Evolutionary conservation across 1,140 invertebrate species (phyloP), one percentile per base, ranked within the genome.

Genomic region (Hypothenemus hampei): DNA sequence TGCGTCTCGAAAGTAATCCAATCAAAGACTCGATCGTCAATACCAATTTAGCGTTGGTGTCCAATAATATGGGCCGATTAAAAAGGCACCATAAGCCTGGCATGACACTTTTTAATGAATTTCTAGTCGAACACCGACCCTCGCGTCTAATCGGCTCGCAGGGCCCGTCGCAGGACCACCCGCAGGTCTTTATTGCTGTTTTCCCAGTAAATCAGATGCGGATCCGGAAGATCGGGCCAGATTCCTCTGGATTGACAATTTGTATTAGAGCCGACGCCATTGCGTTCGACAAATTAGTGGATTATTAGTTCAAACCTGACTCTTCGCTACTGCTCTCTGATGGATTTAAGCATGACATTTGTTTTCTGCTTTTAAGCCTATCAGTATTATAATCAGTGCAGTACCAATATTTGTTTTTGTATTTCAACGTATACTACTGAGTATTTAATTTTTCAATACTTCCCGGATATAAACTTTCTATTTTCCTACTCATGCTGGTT

Each of bases 271-370:
- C 43, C 58, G n/a, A n/a, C n/a, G n/a, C n/a, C n/a, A n/a, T n/a
- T n/a, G n/a, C 45, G 61, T 49, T 50, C 59, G 61, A 69, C 67
- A 67, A 69, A 69, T 69, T 69, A 67, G 67, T 64, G 65, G 67
- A 69, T 69, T 69, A 69, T 69, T 69, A 69, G 62, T 65, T n/a
- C n/a, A n/a, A n/a, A n/a, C n/a, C n/a, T n/a, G n/a, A n/a, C n/a
- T n/a, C n/a, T n/a, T n/a, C n/a, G n/a, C n/a, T n/a, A n/a, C n/a
- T 36, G 33, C 18, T 1, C 18, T 36, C n/a, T 1, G 6, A 7
- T 16, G 18, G 18, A 10, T 36, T 7, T 36, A 3, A n/a, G 15
- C 15, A 36, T 16, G 18, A 18, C 6, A 36, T 13, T 18, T 16
- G n/a, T 16, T 5, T n/a, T 16, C 33, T 16, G n/a, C n/a, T n/a